Evolutionary conservation across 2,113 vertebrate species (phyloP), one percentile per base, ranked within the genome.

Genomic region (Stigmatopora nigra): DNA sequence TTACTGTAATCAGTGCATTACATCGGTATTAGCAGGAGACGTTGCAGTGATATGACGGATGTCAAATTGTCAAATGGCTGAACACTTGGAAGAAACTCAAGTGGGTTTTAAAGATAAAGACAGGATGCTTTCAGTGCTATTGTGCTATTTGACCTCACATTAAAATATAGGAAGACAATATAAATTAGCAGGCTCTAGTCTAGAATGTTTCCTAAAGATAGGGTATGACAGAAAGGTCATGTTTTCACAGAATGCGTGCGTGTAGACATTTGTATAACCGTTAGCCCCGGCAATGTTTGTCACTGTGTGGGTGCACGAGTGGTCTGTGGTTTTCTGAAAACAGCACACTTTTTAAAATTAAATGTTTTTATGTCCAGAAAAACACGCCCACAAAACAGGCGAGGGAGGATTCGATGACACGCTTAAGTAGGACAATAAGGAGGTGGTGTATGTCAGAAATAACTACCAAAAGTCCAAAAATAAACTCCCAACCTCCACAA

Each of bases 301-400:
- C 55, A 68, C 46, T 74, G 78, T 70, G 86, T 89, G 83, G 85
- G 83, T 74, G 76, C 59, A 78, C 14, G 14, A 52, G 53, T 82
- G 67, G 76, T 64, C 51, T 89, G 86, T 76, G 88, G 86, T 67
- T 88, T 84, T 74, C 83, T 84, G 81, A 83, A 84, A 83, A 87
- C 81, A 84, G 83, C 81, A 84, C 76, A 64, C 82, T 83, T 81
- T 84, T 88, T 88, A 90, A 90, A 90, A 38, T 65, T 60, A 69
- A 70, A 61, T 61, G 41, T 44, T 45, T 44, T 45, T 13, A 44
- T 60, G 41, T 70, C 72, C 38, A 68, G 65, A 71, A 62, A 45
- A 41, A 49, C 47, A 36, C 25, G 6, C 31, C 48, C 47, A 51
- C 63, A 51, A 61, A 14, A 58, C 62, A 76, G 77, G 68, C 45